These are phyloP conservation scores for Platynereis dumerilii DNA, from an alignment of 2,888 invertebrate genomes.

Conservation along the genomic window DNA sequence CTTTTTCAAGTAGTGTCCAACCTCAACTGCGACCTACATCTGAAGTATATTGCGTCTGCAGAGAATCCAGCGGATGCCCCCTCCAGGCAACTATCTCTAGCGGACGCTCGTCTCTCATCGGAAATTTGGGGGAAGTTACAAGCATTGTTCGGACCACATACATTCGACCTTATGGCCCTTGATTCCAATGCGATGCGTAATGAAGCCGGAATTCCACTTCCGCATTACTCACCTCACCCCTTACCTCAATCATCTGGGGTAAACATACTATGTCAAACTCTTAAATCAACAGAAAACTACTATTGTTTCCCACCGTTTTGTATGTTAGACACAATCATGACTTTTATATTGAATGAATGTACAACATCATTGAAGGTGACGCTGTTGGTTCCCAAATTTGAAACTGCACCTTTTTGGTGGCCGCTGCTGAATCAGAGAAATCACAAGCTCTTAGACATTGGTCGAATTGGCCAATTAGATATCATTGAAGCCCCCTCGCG, in stretches of 20 bases:
- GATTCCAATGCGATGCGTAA: background rate
- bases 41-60: background rate
- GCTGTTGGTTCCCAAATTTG: too few species aligned
- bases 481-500: too few species aligned
- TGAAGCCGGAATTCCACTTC: background rate
- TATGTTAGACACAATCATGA: too few species aligned
- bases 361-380: too few species aligned
- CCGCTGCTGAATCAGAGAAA: too few species aligned
- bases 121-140: background rate
- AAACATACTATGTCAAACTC: background rate
- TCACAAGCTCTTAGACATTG: too few species aligned
- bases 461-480: too few species aligned
- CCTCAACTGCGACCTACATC: background rate
- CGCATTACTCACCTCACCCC: background rate
- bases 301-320: too few species aligned
- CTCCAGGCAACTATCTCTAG: background rate
- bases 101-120: background rate
- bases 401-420: too few species aligned
- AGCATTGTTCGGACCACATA: background rate
- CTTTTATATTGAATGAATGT: too few species aligned
- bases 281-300: too few species aligned
- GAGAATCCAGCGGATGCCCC: background rate
- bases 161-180: background rate
- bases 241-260: background rate
- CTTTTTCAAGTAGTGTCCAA: background rate